Conservation (phyloP, 2,113 vertebrate genomes). For the Bungarus multicinctus region DNA sequence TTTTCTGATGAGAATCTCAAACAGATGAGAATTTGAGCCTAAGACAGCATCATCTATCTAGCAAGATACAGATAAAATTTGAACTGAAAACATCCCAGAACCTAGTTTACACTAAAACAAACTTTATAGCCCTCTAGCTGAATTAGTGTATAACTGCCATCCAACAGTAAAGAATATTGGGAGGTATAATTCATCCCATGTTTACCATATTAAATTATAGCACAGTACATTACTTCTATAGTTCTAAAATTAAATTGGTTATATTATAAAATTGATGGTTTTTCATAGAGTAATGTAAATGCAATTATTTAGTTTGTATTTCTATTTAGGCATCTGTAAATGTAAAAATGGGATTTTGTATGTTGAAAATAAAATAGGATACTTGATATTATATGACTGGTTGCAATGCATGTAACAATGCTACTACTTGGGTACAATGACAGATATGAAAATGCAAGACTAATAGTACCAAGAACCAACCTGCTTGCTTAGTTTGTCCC, state of each 20-base stretch:
- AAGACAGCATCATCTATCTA: background rate
- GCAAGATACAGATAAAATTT: background rate
- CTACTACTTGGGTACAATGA: background rate
- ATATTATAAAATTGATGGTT: background rate
- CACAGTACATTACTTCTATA: background rate
- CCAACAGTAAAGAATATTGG: background rate
- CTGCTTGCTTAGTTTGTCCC: conserved; percentile 86
- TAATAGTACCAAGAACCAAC: conserved; percentile 58
- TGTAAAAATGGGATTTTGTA: background rate
- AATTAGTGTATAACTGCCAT: background rate
- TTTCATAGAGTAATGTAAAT: background rate
- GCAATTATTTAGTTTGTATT: background rate
- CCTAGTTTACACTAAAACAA: background rate
- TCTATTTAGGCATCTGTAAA: background rate
- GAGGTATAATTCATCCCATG: background rate
- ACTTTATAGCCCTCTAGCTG: background rate
- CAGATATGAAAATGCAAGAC: background rate
- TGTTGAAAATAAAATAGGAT: background rate
- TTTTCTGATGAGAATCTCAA: background rate
- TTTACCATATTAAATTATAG: background rate
- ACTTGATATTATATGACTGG: background rate
- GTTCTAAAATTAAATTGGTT: background rate
- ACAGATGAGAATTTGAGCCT: background rate
- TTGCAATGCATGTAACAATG: background rate
- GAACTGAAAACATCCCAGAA: background rate